These are phyloP conservation scores for Dicrurus megarhynchus DNA, from an alignment of 2,113 vertebrate genomes.

Conservation along the genomic window DNA sequence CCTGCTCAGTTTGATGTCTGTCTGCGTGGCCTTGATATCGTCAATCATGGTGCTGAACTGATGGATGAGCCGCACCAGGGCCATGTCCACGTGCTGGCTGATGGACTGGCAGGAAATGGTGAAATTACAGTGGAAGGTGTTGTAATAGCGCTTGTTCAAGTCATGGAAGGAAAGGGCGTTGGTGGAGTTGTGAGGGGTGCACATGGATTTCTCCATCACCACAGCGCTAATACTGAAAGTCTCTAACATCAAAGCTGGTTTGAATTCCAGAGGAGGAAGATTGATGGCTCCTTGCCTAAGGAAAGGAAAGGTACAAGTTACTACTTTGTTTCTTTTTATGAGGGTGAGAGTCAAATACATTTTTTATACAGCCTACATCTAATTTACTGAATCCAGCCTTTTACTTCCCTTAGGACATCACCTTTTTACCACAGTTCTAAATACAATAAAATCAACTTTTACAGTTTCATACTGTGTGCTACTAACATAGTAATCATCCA, in stretches of 20 bases:
- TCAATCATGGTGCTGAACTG: conserved; percentile 99
- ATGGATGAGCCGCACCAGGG: conserved; percentile 95
- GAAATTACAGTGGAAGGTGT: conserved; percentile 95
- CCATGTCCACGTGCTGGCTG: conserved; percentile 98
- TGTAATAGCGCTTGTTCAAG: conserved; percentile 91
- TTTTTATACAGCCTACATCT: neutral
- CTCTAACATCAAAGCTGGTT: conserved; percentile 94
- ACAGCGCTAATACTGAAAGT: conserved; percentile 95
- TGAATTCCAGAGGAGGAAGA: conserved; percentile 92
- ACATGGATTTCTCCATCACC: conserved; percentile 91
- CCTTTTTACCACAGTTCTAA: neutral
- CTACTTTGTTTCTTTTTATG: neutral
- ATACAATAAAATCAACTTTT: neutral
- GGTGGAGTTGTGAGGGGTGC: conserved; percentile 81
- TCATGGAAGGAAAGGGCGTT: conserved; percentile 92
- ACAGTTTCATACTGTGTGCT: neutral
- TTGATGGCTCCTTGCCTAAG: conserved; percentile 89
- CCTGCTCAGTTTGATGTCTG: conserved; percentile 95
- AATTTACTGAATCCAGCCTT: neutral
- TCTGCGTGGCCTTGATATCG: conserved; percentile 97
- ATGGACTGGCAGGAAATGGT: conserved; percentile 96
- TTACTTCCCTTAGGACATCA: neutral
- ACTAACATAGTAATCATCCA: neutral
- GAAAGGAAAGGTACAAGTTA: neutral
- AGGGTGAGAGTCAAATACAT: neutral